A percentile compares a stretch with the other conserved stretches of the same genome.
Conservation (phyloP, 2,113 vertebrate species). For the Rousettus leschenaultii region DNA sequence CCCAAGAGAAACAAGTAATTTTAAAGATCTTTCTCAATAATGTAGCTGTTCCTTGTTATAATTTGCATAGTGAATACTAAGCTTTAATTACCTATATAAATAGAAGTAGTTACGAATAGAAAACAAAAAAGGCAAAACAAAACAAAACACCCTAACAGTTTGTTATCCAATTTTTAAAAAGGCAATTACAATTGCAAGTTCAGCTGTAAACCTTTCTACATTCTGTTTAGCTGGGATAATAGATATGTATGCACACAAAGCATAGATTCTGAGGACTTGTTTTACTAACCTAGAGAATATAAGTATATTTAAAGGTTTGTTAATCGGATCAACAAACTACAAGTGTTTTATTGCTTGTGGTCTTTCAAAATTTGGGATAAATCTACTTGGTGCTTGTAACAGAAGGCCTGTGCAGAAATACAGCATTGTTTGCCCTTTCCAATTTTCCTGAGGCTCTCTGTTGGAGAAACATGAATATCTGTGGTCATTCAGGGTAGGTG, state of each 20-base stretch:
- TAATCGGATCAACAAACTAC: background rate
- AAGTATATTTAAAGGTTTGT: background rate
- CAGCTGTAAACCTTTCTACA: background rate
- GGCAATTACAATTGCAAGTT: background rate
- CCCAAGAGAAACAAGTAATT: slow-evolving; percentile 13
- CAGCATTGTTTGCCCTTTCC: background rate
- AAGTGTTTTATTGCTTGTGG: background rate
- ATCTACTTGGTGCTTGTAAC: fast-evolving
- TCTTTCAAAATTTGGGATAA: background rate
- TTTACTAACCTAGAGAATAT: background rate
- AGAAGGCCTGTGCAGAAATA: background rate
- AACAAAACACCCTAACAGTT: background rate
- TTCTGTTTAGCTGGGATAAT: background rate
- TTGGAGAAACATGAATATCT: background rate
- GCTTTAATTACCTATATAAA: slow-evolving; percentile 39
- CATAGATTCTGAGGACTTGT: background rate
- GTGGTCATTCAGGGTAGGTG: background rate
- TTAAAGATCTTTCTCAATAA: slow-evolving; percentile 24
- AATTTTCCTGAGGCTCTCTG: background rate
- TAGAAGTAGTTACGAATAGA: slow-evolving; percentile 31
- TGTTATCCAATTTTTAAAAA: background rate
- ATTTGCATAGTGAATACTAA: background rate
- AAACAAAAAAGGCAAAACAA: background rate
- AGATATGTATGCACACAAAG: background rate
- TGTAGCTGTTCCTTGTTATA: background rate